phyloP scores from a whole-genome alignment of 2,888 invertebrate species.

The Nomada lathburiana region DNA sequence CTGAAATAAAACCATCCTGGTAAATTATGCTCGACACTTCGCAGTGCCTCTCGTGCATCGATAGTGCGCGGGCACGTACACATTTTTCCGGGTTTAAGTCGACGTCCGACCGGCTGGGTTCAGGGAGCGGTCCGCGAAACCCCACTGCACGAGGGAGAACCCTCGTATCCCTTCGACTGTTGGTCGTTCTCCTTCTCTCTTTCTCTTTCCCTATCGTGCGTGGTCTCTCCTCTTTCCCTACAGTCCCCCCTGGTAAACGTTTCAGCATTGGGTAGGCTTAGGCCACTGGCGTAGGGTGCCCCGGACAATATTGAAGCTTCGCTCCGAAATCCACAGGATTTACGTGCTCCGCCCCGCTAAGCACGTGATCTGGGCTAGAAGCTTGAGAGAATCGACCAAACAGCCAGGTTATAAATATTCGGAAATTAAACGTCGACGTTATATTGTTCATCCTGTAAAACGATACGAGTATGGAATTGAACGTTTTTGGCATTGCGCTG shows the following conservation, averaged over 20 bases:
- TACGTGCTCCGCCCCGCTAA: conserved; percentile 1
- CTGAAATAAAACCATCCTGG: conserved; percentile 17
- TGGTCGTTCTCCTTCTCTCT: conserved; percentile 43
- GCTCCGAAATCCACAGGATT: conserved; percentile 30
- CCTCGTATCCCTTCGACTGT: conserved; percentile 65
- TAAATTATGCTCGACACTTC: conserved; percentile 37
- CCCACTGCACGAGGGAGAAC: conserved; percentile 77
- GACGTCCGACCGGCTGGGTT: conserved; percentile 75
- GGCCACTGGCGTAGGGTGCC: conserved; percentile 60
- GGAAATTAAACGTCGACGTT: background rate
- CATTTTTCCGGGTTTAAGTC: conserved; percentile 81
- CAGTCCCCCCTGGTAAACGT: conserved; percentile 66
- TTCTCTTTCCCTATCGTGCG: conserved; percentile 37
- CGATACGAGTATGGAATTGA: background rate
- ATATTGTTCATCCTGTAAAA: background rate
- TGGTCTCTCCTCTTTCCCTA: conserved; percentile 41
- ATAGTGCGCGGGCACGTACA: conserved; percentile 60
- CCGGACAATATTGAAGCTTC: conserved; percentile 21
- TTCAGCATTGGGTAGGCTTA: conserved; percentile 65
- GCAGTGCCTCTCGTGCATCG: conserved; percentile 37
- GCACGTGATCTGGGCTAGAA: background rate
- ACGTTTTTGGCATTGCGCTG: background rate
- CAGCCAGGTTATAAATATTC: background rate
- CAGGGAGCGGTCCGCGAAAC: conserved; percentile 78
- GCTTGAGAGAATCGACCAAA: background rate